Evolutionary conservation across 1,140 invertebrate species (phyloP), one percentile per base, ranked within the genome.

Genomic region (Leguminivora glycinivorella): DNA sequence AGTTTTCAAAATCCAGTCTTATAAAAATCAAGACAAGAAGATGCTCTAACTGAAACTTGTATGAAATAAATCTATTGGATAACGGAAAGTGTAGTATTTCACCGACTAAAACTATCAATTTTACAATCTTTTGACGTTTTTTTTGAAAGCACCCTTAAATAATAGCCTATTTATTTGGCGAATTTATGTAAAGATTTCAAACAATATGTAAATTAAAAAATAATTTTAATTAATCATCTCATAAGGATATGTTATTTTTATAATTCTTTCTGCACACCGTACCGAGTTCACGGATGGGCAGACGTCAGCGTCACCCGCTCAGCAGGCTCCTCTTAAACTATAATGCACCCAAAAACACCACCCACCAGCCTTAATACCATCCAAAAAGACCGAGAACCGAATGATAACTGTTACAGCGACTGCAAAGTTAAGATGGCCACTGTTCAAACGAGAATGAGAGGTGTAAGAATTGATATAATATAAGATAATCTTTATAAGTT

Each of bases 241-340:
- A 56, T 10, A 43, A 43, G n/a, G 40, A 4, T n/a, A n/a, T n/a
- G n/a, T 43, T 0, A 40, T 40, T 4, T 38, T n/a, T 17, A 47
- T 47, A 47, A 47, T 17, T 47, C n/a, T 60, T 38, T 67, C 19
- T 81, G 81, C 72, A 58, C 17, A 81, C 83, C 63, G 75, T 86
- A 83, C 83, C 70, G 68, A 72, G 75, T 84, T 82, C 80, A 84
- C 75, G 81, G 79, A 81, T 83, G 83, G 83, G 77, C 70, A 79
- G 69, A 75, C 81, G 81, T 84, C 81, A 86, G 74, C 81, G 81
- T 84, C 81, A 86, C 75, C 73, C 78, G 78, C 43, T 69, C 73
- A 70, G 78, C 75, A 80, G 72, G 73, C 72, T 72, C 75, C 75
- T 70, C 76, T 81, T 83, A 81, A 82, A 72, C 74, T 70, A 67